These are phyloP conservation scores for Anolis apletophallus DNA, from an alignment of 2,797 vertebrate species.

Conservation along the genomic window DNA sequence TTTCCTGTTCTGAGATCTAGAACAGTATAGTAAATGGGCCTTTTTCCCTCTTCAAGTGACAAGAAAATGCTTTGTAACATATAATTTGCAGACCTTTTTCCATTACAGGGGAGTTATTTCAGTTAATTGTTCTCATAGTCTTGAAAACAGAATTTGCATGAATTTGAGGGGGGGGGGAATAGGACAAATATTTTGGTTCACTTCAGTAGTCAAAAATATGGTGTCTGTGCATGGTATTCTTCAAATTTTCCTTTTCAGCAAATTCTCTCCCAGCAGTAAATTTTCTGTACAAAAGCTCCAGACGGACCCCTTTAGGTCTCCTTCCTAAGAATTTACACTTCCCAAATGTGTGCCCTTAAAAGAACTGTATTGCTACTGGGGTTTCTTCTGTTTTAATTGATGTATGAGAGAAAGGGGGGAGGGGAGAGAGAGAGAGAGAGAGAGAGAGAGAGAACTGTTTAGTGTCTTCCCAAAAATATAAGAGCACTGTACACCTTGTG, in stretches of 20 bases:
- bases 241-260: background rate
- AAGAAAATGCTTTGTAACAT: constrained; percentile 47
- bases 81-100: constrained; percentile 23
- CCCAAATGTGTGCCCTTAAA: background rate
- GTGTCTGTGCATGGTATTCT: background rate
- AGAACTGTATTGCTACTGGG: background rate
- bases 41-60: constrained; percentile 60
- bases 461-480: too few relatives aligned
- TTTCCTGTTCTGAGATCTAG: constrained; percentile 51
- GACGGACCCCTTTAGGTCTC: background rate
- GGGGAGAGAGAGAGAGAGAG: background rate
- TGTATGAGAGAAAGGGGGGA: too few relatives aligned
- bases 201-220: background rate
- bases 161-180: background rate
- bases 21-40: constrained; percentile 51
- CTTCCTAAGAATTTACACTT: background rate
- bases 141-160: background rate
- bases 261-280: background rate
- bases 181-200: constrained; percentile 4
- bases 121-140: background rate
- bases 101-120: constrained; percentile 17
- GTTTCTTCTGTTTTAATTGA: background rate
- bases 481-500: background rate
- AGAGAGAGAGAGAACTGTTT: background rate
- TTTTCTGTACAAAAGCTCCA: background rate